A percentile compares a stretch with the other conserved stretches of the same genome.
These are phyloP conservation scores for Napeogenes inachia DNA, from an alignment of 2,888 invertebrate species.

Conservation along the genomic window DNA sequence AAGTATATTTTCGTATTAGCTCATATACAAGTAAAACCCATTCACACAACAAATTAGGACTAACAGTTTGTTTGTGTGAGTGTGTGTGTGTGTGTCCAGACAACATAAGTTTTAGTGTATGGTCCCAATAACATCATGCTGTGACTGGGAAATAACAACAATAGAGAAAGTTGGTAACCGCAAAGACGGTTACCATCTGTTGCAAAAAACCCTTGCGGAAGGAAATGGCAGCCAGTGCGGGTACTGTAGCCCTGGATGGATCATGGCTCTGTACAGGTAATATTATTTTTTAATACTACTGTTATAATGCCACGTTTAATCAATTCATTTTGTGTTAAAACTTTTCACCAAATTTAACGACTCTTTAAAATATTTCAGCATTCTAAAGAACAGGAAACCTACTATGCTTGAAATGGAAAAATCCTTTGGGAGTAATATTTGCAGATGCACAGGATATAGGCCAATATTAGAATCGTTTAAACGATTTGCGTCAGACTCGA, in stretches of 20 bases:
- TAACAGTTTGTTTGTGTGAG: neutral
- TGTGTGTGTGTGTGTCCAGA: too few relatives aligned
- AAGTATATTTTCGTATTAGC: slow-evolving; percentile 20
- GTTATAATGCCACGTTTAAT: too few relatives aligned
- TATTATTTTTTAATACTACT: too few relatives aligned
- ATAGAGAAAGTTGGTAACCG: slow-evolving; percentile 82
- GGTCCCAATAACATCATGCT: slow-evolving; percentile 78
- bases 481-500: slow-evolving; percentile 79
- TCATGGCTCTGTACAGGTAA: slow-evolving; percentile 83
- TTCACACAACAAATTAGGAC: neutral
- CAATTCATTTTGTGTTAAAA: too few relatives aligned
- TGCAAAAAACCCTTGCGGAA: slow-evolving; percentile 78
- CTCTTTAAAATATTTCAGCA: slow-evolving; percentile 33
- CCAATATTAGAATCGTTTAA: slow-evolving; percentile 87
- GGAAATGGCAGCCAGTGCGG: slow-evolving; percentile 83
- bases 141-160: slow-evolving; percentile 81
- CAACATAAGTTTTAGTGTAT: slow-evolving; percentile 68
- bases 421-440: slow-evolving; percentile 84
- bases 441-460: slow-evolving; percentile 87
- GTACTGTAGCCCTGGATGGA: slow-evolving; percentile 84
- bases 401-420: slow-evolving; percentile 82
- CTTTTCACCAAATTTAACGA: too few relatives aligned
- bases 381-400: slow-evolving; percentile 50
- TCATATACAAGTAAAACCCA: too few relatives aligned
- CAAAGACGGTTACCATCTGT: slow-evolving; percentile 78